These are phyloP conservation scores for Clanis bilineata DNA, from an alignment of 2,888 invertebrate species.

Conservation along the genomic window DNA sequence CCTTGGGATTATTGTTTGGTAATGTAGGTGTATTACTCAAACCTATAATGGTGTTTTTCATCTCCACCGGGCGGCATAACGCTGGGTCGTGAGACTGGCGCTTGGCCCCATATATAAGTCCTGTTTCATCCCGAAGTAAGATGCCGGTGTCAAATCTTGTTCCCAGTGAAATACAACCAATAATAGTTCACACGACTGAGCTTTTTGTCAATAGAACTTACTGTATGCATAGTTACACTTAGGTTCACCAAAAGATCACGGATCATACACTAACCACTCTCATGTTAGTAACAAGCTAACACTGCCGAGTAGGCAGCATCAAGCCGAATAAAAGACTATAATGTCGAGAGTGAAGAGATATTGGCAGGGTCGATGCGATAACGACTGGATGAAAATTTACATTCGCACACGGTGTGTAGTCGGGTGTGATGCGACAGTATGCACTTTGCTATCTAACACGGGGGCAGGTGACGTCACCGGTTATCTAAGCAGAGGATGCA, in stretches of 20 bases:
- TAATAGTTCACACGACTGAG: background rate
- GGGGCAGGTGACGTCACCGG: slow-evolving; percentile 40
- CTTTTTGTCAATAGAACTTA: background rate
- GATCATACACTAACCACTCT: background rate
- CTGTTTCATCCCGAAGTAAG: too few relatives aligned
- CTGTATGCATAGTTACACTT: background rate
- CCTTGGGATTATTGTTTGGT: too few relatives aligned
- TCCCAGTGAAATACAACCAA: too few relatives aligned
- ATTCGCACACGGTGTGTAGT: background rate
- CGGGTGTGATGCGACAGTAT: background rate
- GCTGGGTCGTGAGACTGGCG: too few relatives aligned
- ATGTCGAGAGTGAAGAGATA: background rate
- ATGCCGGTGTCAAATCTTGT: too few relatives aligned
- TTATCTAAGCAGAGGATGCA: slow-evolving; percentile 36
- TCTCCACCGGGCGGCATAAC: too few relatives aligned
- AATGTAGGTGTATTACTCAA: too few relatives aligned
- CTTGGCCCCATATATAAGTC: too few relatives aligned
- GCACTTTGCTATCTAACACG: slow-evolving; percentile 16
- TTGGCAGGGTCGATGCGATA: slow-evolving; percentile 1
- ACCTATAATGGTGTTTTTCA: too few relatives aligned
- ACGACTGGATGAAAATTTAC: slow-evolving; percentile 18
- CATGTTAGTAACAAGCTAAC: background rate
- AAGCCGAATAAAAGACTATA: background rate
- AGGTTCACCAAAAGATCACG: background rate
- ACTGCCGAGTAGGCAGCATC: background rate